Evolutionary conservation across 2,888 invertebrate species (phyloP).

Genomic region (Apamea crenata): DNA sequence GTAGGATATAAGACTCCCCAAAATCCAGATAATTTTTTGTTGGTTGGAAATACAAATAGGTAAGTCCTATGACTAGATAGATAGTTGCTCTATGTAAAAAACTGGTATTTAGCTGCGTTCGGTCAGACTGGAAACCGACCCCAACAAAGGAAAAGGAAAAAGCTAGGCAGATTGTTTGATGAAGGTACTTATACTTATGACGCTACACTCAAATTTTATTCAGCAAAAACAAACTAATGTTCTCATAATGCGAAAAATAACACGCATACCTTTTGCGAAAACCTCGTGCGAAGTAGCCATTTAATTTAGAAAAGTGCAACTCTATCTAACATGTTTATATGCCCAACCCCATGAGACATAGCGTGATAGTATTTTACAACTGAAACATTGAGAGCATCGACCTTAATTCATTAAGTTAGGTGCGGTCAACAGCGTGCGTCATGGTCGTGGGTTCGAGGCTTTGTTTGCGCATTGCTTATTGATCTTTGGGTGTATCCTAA

Average conservation of each 20-base stretch:
- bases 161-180: too few relatives aligned
- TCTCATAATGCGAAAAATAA: not conserved
- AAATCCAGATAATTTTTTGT: not conserved
- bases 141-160: too few relatives aligned
- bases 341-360: slow-evolving; percentile 20
- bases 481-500: slow-evolving; percentile 36
- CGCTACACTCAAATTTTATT: not conserved
- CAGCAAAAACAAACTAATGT: not conserved
- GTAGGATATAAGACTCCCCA: not conserved
- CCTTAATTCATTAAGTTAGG: slow-evolving; percentile 65
- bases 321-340: not conserved
- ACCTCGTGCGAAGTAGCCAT: slow-evolving; percentile 12
- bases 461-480: slow-evolving; percentile 47
- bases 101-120: too few relatives aligned
- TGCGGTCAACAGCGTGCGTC: slow-evolving; percentile 70
- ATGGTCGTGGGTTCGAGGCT: slow-evolving; percentile 47
- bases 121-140: too few relatives aligned
- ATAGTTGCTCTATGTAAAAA: too few relatives aligned
- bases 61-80: not conserved
- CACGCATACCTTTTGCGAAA: not conserved
- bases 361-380: slow-evolving; percentile 55
- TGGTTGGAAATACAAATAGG: not conserved
- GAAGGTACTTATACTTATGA: too few relatives aligned
- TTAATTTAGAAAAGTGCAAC: slow-evolving; percentile 22
- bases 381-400: slow-evolving; percentile 67